Conservation (phyloP, 2,113 vertebrate species). For the Passer montanus region DNA sequence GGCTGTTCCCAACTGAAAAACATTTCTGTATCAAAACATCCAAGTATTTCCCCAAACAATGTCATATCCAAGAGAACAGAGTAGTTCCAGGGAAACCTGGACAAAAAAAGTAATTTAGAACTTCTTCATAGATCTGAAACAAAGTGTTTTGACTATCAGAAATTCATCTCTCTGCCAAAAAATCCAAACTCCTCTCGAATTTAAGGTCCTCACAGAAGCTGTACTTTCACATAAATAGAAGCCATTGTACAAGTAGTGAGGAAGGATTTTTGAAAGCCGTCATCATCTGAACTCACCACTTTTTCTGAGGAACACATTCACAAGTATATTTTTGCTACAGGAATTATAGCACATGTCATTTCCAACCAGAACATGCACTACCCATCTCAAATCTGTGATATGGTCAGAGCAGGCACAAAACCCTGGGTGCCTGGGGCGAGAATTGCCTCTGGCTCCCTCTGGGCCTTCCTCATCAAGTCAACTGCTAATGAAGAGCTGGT, state of each 20-base stretch:
- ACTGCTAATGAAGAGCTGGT: not conserved
- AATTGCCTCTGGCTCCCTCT: not conserved
- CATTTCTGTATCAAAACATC: not conserved
- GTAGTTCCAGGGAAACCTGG: not conserved
- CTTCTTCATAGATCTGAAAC: not conserved
- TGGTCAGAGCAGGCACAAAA: not conserved
- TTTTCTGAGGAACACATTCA: not conserved
- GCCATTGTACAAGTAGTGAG: not conserved
- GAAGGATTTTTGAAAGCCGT: not conserved
- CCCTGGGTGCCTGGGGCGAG: not conserved
- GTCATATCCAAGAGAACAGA: not conserved
- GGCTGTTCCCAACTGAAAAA: not conserved
- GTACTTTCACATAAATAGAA: conserved; percentile 1
- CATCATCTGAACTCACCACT: not conserved
- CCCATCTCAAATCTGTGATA: not conserved
- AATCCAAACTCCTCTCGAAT: not conserved
- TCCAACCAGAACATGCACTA: not conserved
- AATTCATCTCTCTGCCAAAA: not conserved
- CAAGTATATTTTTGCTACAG: conserved; percentile 24
- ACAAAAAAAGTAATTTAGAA: not conserved
- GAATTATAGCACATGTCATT: conserved; percentile 14
- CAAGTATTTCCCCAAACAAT: not conserved
- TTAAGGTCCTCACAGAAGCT: not conserved
- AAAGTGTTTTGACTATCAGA: not conserved
- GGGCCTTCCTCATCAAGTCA: not conserved